Percentiles rank a stretch among this genome's conserved stretches.
phyloP scores from a whole-genome alignment of 2,113 vertebrate genomes.

The Diglossa brunneiventris region DNA sequence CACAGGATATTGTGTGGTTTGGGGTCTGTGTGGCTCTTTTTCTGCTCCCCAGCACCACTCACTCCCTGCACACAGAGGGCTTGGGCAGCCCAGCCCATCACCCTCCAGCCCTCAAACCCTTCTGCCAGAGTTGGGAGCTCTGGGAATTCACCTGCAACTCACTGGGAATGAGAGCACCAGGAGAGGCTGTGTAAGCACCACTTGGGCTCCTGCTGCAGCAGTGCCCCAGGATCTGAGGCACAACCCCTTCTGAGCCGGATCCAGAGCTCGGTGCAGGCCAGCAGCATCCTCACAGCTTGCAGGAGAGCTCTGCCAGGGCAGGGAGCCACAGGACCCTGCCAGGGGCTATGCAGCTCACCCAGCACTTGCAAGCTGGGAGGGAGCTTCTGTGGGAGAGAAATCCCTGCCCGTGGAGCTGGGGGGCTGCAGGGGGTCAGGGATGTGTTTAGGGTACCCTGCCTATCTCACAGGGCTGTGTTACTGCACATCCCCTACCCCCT shows the following conservation, averaged over 20 bases:
- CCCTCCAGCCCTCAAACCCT: not conserved
- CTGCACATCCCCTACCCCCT: fast-evolving
- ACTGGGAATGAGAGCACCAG: not conserved
- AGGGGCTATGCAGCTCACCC: fast-evolving
- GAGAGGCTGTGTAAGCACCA: not conserved
- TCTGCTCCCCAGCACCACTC: not conserved
- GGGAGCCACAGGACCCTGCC: not conserved
- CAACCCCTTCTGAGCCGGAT: not conserved
- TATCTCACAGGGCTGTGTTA: not conserved
- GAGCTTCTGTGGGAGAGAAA: not conserved
- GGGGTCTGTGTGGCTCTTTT: not conserved
- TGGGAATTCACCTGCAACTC: not conserved
- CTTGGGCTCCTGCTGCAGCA: not conserved
- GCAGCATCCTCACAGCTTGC: not conserved
- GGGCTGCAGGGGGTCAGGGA: no score
- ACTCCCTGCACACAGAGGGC: fast-evolving
- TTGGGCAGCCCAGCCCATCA: not conserved
- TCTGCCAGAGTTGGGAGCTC: not conserved
- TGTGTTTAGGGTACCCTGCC: not conserved
- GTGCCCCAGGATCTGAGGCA: not conserved
- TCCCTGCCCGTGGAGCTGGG: fast-evolving
- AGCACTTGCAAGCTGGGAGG: not conserved
- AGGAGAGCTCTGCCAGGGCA: not conserved
- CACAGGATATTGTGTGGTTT: not conserved
- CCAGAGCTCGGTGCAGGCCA: not conserved